Conservation (phyloP, 2,113 vertebrate genomes). For the Melanotaenia duboulayi region DNA sequence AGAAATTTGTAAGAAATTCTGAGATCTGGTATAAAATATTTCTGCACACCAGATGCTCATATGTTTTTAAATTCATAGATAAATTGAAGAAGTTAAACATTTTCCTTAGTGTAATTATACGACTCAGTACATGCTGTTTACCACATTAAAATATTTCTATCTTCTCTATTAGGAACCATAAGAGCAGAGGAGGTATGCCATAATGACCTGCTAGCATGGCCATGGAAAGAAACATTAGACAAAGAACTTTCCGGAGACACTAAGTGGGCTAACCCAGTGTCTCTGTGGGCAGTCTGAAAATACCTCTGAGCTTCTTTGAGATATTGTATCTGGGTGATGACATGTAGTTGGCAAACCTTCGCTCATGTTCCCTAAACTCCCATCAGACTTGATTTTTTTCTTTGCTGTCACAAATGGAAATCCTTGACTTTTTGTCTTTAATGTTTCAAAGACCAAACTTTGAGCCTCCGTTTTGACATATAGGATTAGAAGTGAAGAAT, state of each 20-base stretch:
- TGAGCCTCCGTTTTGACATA: too few relatives aligned
- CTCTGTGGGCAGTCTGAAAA: slow-evolving; percentile 71
- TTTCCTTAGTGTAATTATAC: too few relatives aligned
- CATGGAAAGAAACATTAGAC: slow-evolving; percentile 76
- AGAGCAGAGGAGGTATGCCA: slow-evolving; percentile 45
- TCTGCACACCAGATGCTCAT: too few relatives aligned
- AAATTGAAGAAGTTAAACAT: too few relatives aligned
- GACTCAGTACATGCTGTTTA: too few relatives aligned
- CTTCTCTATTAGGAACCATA: slow-evolving; percentile 2
- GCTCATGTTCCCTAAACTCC: slow-evolving; percentile 44
- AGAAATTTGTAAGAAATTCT: too few relatives aligned
- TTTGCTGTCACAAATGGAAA: slow-evolving; percentile 58
- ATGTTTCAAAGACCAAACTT: too few relatives aligned
- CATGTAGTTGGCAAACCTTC: slow-evolving; percentile 72
- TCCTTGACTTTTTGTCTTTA: slow-evolving; percentile 32
- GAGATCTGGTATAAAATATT: too few relatives aligned
- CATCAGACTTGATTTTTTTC: slow-evolving; percentile 38
- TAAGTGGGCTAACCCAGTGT: slow-evolving; percentile 52
- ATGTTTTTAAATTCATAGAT: too few relatives aligned
- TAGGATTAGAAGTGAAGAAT: too few relatives aligned
- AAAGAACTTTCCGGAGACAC: slow-evolving; percentile 62
- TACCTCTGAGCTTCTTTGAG: slow-evolving; percentile 71
- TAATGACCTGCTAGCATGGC: slow-evolving; percentile 61
- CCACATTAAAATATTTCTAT: too few relatives aligned
- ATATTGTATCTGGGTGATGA: slow-evolving; percentile 75